phyloP scores from a whole-genome alignment of 2,113 vertebrate species.

The Orientallactaga bullata region DNA sequence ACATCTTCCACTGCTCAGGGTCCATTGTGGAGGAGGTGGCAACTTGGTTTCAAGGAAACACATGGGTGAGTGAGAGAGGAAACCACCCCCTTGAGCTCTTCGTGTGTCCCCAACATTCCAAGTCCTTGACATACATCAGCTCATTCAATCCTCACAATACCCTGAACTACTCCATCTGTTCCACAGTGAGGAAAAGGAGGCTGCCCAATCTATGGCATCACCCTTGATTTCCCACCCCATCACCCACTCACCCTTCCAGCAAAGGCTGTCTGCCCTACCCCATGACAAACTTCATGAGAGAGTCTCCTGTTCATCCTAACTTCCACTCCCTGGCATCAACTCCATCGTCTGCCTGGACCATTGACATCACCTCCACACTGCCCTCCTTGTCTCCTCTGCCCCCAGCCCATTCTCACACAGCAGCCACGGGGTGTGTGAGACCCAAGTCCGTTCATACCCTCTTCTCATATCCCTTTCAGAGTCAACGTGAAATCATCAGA shows the following conservation, averaged over 20 bases:
- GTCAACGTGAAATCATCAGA: not conserved
- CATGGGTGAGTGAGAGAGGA: too few species aligned
- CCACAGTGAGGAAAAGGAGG: not conserved
- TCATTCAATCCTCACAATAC: not conserved
- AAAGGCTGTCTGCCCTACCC: not conserved
- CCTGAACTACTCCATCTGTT: not conserved
- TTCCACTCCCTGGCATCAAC: not conserved
- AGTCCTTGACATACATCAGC: not conserved
- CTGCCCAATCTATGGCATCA: not conserved
- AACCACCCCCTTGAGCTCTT: not conserved
- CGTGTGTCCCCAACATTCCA: not conserved
- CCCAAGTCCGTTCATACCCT: not conserved
- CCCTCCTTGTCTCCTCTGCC: too few species aligned
- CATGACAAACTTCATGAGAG: not conserved
- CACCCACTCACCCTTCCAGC: not conserved
- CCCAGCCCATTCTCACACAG: accelerated
- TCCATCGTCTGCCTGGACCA: not conserved
- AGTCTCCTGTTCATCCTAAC: not conserved
- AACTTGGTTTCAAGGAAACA: too few species aligned
- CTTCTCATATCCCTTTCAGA: too few species aligned
- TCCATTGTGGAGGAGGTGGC: too few species aligned
- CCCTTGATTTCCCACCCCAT: not conserved
- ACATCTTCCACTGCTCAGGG: too few species aligned
- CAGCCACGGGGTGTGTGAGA: not conserved
- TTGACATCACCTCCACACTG: too few species aligned